Conservation (phyloP, 1,140 invertebrate species). For the Matsumurasca onukii region DNA sequence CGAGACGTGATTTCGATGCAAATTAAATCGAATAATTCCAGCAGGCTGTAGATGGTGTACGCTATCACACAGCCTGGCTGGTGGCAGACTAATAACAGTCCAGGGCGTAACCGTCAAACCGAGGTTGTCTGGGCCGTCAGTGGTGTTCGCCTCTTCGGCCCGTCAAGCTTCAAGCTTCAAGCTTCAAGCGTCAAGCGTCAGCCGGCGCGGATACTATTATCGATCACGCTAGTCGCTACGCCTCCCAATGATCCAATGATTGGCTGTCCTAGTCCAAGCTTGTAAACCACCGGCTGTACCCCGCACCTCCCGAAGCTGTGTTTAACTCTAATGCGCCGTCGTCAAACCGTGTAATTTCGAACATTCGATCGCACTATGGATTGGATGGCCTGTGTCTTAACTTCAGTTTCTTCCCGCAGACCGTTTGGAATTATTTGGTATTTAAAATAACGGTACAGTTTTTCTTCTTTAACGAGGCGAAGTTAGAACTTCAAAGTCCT, state of each 20-base stretch:
- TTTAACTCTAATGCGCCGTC: too few relatives aligned
- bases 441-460: too few relatives aligned
- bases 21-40: conserved; percentile 8
- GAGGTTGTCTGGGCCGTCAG: not conserved
- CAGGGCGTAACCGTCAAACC: not conserved
- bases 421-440: too few relatives aligned
- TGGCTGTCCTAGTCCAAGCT: not conserved
- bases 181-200: not conserved
- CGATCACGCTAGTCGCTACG: not conserved
- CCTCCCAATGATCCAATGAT: not conserved
- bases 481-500: too few relatives aligned
- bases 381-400: too few relatives aligned
- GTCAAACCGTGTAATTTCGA: too few relatives aligned
- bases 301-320: too few relatives aligned
- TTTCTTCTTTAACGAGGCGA: too few relatives aligned
- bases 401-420: too few relatives aligned
- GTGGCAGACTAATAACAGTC: conserved; percentile 22
- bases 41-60: conserved; percentile 6
- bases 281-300: too few relatives aligned
- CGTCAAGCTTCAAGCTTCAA: not conserved
- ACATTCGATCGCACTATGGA: too few relatives aligned
- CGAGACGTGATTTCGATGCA: not conserved
- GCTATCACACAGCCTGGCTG: not conserved
- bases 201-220: not conserved
- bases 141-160: too few relatives aligned